phyloP scores from a whole-genome alignment of 2,888 invertebrate species.

The Dicyrtomina minuta region DNA sequence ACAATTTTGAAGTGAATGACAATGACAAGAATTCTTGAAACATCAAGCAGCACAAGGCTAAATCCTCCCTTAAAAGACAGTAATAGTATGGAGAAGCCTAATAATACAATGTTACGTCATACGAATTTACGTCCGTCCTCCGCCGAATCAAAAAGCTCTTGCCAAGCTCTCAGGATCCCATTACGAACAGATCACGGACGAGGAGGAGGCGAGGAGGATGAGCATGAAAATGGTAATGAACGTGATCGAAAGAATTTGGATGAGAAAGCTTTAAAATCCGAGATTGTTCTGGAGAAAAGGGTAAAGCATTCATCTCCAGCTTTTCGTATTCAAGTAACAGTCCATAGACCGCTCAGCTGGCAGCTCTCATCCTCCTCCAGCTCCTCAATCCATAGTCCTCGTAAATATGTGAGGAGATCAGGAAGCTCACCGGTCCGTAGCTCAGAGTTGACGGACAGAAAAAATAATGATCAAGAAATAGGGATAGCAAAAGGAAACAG shows the following conservation, averaged over 20 bases:
- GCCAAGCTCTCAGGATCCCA: no score
- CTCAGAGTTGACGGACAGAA: neutral
- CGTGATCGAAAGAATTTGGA: neutral
- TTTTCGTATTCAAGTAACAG: constrained; percentile 44
- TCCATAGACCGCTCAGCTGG: constrained; percentile 46
- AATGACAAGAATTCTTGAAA: no score
- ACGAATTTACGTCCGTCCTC: no score
- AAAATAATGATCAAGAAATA: neutral
- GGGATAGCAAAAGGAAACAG: neutral
- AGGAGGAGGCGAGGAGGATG: no score
- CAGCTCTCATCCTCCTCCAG: constrained; percentile 36
- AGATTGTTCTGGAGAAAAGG: constrained; percentile 8
- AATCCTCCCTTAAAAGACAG: no score
- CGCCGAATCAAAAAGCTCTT: no score
- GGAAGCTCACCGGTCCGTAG: constrained; percentile 9
- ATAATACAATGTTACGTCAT: no score
- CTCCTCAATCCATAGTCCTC: constrained; percentile 18
- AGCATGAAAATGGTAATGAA: no score
- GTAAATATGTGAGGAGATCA: constrained; percentile 10
- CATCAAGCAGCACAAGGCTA: no score
- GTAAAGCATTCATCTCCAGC: constrained; percentile 35
- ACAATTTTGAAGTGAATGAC: no score
- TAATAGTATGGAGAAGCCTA: no score
- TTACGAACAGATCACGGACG: no score
- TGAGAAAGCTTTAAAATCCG: neutral